A percentile compares a stretch with the other conserved stretches of the same genome.
Conservation (phyloP, 2,797 vertebrate genomes). For the Cirrhinus molitorella region DNA sequence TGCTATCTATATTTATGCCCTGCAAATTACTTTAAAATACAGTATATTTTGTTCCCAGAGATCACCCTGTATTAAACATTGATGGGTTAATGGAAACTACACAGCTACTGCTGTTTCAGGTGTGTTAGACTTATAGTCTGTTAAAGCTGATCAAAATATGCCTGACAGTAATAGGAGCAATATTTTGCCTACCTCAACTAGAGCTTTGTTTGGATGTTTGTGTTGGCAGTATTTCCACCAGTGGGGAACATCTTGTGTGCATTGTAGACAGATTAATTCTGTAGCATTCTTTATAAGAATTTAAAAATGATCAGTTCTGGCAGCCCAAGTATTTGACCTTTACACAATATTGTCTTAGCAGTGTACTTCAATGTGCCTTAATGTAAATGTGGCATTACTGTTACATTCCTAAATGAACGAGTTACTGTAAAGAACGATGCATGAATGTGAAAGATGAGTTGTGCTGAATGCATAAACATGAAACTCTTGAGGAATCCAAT, state of each 20-base stretch:
- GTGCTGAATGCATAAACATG: constrained; percentile 24
- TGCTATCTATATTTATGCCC: constrained; percentile 25
- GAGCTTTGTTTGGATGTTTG: neutral
- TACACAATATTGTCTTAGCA: neutral
- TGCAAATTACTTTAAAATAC: constrained; percentile 4
- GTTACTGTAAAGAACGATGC: constrained; percentile 15
- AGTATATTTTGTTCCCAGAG: neutral
- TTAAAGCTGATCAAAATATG: constrained; percentile 11
- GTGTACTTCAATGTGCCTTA: neutral
- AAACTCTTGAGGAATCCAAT: constrained; percentile 33
- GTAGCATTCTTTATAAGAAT: constrained; percentile 1
- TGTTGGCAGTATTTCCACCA: constrained; percentile 12
- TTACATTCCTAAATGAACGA: constrained; percentile 6
- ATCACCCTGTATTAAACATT: neutral
- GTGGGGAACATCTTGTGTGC: neutral
- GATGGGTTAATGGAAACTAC: neutral
- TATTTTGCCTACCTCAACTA: constrained; percentile 4
- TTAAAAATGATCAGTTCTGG: neutral
- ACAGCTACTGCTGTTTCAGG: neutral
- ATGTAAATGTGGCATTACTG: constrained; percentile 23
- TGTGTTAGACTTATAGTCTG: neutral
- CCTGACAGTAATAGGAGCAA: neutral
- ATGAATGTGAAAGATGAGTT: constrained; percentile 28
- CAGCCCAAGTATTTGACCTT: neutral
- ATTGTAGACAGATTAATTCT: constrained; percentile 1